These are phyloP conservation scores for Caenorhabditis sp. DNA, from an alignment of 2,888 invertebrate genomes.

Conservation along the genomic window DNA sequence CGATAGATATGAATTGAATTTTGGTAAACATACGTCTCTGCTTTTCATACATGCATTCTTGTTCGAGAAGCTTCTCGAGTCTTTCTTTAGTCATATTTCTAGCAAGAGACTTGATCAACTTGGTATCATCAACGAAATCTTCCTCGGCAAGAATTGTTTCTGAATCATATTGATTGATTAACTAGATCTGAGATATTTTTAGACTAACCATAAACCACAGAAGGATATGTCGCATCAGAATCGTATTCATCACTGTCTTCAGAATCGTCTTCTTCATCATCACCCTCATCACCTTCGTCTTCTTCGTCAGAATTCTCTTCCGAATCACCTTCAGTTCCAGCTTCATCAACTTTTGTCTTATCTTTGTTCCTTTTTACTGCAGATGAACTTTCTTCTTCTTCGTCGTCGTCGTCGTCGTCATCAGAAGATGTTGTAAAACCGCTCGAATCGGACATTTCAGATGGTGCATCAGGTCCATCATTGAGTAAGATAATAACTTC, in stretches of 20 bases:
- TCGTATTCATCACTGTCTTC: neutral
- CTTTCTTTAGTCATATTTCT: neutral
- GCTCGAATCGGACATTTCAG: neutral
- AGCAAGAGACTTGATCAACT: neutral
- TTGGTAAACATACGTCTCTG: neutral
- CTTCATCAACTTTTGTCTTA: constrained; percentile 4
- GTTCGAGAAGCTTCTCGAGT: neutral
- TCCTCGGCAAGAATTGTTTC: neutral
- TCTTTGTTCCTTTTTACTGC: too few relatives aligned
- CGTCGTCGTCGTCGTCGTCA: neutral
- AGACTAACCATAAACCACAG: neutral
- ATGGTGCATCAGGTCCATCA: neutral
- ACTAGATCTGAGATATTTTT: neutral
- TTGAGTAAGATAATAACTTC: neutral
- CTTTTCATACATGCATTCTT: constrained; percentile 3
- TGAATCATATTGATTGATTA: neutral
- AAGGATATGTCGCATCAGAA: neutral
- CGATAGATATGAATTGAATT: neutral
- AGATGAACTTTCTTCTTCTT: constrained; percentile 4
- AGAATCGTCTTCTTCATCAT: constrained; percentile 3
- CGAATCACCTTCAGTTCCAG: too few relatives aligned
- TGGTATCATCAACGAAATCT: neutral
- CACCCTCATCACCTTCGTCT: constrained; percentile 5
- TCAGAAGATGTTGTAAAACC: neutral
- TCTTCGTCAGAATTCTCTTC: neutral